Conservation (phyloP, 2,113 vertebrate species). For the Syrrhaptes paradoxus region DNA sequence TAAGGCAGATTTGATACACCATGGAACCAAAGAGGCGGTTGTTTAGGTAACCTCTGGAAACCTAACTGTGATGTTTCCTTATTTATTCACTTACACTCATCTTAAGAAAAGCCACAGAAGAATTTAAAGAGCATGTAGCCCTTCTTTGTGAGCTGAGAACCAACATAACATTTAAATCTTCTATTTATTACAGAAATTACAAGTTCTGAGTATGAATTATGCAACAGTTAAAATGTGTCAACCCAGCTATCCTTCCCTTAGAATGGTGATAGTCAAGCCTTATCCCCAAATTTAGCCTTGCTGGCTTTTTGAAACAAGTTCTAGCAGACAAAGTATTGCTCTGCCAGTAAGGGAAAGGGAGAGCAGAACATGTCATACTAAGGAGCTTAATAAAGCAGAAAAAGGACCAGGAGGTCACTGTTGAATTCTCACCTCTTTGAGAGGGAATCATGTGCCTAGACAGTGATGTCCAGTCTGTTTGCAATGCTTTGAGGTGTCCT, state of each 20-base stretch:
- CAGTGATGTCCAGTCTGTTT: no score
- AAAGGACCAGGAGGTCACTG: not conserved
- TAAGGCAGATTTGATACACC: not conserved
- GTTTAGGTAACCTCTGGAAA: not conserved
- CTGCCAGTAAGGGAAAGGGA: not conserved
- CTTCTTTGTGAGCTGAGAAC: not conserved
- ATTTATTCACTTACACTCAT: not conserved
- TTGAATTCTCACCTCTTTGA: not conserved
- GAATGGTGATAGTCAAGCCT: not conserved
- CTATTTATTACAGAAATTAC: not conserved
- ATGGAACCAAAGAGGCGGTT: not conserved
- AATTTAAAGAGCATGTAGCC: not conserved
- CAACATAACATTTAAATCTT: not conserved
- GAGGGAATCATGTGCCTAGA: not conserved
- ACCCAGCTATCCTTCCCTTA: not conserved
- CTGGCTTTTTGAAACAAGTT: not conserved
- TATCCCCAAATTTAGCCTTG: not conserved
- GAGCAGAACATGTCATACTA: not conserved
- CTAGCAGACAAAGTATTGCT: not conserved
- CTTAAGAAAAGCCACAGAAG: not conserved
- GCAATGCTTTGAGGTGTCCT: not conserved
- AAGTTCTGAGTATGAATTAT: not conserved
- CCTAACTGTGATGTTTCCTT: not conserved
- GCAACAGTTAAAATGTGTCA: not conserved
- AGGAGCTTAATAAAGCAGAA: not conserved